Conservation (phyloP, 2,113 vertebrate genomes). For the Pipra filicauda region DNA sequence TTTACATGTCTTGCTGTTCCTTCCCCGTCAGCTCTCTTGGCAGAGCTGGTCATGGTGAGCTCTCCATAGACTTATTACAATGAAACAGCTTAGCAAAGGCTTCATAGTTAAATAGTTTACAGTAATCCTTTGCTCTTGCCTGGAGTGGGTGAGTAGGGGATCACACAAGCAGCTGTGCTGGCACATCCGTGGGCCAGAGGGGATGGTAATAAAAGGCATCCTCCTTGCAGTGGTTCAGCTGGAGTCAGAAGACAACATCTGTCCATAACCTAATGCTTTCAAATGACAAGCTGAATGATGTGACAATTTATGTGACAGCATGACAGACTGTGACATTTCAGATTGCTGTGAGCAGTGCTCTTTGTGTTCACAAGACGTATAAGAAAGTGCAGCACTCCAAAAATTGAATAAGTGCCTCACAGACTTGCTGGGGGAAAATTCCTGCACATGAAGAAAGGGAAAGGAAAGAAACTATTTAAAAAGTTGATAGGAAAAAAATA, state of each 20-base stretch:
- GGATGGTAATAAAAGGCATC: not conserved
- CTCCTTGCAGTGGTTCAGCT: not conserved
- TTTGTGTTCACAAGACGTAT: not conserved
- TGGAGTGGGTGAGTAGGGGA: not conserved
- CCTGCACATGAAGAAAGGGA: not conserved
- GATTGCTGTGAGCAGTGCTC: not conserved
- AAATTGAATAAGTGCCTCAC: not conserved
- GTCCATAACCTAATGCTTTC: not conserved
- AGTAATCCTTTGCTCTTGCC: not conserved
- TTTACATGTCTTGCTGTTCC: not conserved
- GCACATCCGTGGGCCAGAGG: not conserved
- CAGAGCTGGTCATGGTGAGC: not conserved
- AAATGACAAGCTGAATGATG: accelerated
- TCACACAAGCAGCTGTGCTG: not conserved
- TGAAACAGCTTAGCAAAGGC: not conserved
- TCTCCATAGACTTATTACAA: not conserved
- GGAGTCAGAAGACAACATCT: not conserved
- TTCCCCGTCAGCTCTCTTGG: not conserved
- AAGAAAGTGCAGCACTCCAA: not conserved
- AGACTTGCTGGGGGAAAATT: not conserved
- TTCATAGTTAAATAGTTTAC: not conserved
- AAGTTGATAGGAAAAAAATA: not conserved
- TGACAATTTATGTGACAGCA: not conserved
- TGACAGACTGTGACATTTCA: not conserved
- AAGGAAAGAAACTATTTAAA: not conserved